These are phyloP conservation scores for Microcebus murinus DNA, from an alignment of 2,113 vertebrate species.

Conservation along the genomic window DNA sequence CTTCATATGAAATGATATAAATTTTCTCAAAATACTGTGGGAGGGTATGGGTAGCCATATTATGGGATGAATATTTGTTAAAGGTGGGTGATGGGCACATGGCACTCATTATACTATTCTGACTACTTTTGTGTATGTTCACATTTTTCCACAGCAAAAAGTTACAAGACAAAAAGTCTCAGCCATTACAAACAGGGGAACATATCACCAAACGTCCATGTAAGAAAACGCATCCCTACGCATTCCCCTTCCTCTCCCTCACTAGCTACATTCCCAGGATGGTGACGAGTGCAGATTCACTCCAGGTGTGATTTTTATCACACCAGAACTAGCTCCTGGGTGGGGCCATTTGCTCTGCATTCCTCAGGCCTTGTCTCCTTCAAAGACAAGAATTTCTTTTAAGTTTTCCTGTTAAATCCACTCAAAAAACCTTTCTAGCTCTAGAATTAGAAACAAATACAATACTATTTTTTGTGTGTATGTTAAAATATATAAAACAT, in stretches of 20 bases:
- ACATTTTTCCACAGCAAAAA: background rate
- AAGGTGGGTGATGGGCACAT: background rate
- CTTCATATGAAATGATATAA: background rate
- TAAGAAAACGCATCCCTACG: background rate
- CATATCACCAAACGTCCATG: background rate
- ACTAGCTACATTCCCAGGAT: too few species aligned
- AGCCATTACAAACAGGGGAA: background rate
- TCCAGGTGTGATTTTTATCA: background rate
- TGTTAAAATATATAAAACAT: background rate
- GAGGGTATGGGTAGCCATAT: background rate
- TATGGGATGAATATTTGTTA: background rate
- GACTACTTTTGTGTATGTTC: background rate
- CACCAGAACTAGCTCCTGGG: background rate
- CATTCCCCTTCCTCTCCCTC: too few species aligned
- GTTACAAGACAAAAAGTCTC: background rate
- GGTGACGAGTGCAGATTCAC: background rate
- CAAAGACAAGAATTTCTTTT: slow-evolving; percentile 28
- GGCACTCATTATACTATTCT: background rate
- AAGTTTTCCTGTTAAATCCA: slow-evolving; percentile 21
- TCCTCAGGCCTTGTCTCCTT: background rate
- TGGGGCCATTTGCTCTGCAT: background rate
- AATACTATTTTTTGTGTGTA: background rate
- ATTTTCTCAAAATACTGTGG: background rate
- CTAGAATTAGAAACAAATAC: background rate
- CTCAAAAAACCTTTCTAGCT: background rate